A percentile compares a stretch with the other conserved stretches of the same genome.
phyloP scores from a whole-genome alignment of 2,113 vertebrate genomes.

The Peromyscus leucopus region DNA sequence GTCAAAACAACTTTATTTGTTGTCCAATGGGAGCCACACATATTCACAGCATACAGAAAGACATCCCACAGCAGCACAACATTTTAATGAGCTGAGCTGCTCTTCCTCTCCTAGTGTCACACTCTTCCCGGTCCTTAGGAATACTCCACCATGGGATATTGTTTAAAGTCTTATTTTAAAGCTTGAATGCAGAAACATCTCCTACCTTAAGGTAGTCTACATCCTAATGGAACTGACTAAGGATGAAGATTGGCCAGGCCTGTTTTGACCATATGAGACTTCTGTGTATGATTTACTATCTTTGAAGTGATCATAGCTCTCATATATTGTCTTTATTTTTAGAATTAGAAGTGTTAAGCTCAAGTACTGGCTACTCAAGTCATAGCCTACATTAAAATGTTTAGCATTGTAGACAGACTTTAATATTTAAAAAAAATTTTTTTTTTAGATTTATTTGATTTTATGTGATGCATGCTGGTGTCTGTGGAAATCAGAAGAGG shows the following conservation, averaged over 20 bases:
- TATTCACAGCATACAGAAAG: no score
- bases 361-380: slow-evolving; percentile 47
- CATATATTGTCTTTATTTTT: slow-evolving; percentile 53
- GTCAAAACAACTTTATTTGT: no score
- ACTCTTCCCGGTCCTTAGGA: neutral
- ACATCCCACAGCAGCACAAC: no score
- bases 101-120: neutral
- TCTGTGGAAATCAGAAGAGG: neutral
- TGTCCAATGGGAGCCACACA: no score
- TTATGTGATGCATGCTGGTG: neutral
- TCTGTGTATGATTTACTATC: slow-evolving; percentile 1
- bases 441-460: neutral
- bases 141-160: neutral
- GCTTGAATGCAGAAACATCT: neutral
- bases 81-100: slow-evolving; percentile 16
- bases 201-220: neutral
- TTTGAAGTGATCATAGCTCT: slow-evolving; percentile 54
- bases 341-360: slow-evolving; percentile 40
- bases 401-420: slow-evolving; percentile 47
- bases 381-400: slow-evolving; percentile 36
- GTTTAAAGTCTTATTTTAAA: neutral
- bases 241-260: neutral
- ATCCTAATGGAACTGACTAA: slow-evolving; percentile 4
- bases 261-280: neutral
- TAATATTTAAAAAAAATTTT: neutral